Percentiles rank a stretch among this genome's conserved stretches.
These are phyloP conservation scores for Oryzias dopingdopingensis DNA, from an alignment of 2,797 vertebrate genomes.

Conservation along the genomic window DNA sequence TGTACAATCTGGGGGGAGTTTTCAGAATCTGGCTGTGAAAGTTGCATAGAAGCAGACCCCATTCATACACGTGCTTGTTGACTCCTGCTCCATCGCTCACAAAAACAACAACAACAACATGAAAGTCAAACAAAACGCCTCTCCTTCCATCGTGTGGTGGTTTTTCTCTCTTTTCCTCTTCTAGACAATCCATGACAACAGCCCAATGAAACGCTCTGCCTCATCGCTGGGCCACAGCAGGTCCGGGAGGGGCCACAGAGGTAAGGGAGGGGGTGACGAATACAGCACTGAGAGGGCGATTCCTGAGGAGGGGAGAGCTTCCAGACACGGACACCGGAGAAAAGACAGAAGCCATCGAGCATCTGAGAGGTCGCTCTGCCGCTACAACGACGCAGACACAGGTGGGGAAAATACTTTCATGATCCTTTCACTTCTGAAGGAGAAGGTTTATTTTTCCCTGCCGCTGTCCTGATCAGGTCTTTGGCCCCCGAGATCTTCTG, in stretches of 20 bases:
- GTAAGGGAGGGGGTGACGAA: slow-evolving; percentile 81
- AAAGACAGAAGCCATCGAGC: slow-evolving; percentile 85
- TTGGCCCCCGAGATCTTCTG: too few species aligned
- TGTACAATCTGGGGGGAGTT: slow-evolving; percentile 20
- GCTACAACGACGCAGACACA: slow-evolving; percentile 90
- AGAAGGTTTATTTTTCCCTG: neutral
- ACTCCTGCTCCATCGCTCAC: slow-evolving; percentile 5
- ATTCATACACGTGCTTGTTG: slow-evolving; percentile 10
- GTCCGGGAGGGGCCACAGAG: slow-evolving; percentile 66
- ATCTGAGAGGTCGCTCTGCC: slow-evolving; percentile 88
- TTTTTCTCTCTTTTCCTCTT: slow-evolving; percentile 32
- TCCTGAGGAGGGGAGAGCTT: slow-evolving; percentile 80
- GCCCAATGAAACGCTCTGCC: slow-evolving; percentile 91
- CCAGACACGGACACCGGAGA: slow-evolving; percentile 85
- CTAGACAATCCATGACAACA: slow-evolving; percentile 90
- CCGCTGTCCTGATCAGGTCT: neutral
- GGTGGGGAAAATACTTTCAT: slow-evolving; percentile 63
- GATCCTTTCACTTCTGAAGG: neutral
- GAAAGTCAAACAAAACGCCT: slow-evolving; percentile 42
- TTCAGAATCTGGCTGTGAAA: neutral
- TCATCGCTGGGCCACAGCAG: slow-evolving; percentile 88
- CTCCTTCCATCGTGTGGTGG: slow-evolving; percentile 30
- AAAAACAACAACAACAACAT: neutral
- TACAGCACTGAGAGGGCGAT: slow-evolving; percentile 84
- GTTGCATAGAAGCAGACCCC: slow-evolving; percentile 8